Evolutionary conservation across 53 echinoderm and acorn worm species (phyloP).

Genomic region (Astropecten irregularis): DNA sequence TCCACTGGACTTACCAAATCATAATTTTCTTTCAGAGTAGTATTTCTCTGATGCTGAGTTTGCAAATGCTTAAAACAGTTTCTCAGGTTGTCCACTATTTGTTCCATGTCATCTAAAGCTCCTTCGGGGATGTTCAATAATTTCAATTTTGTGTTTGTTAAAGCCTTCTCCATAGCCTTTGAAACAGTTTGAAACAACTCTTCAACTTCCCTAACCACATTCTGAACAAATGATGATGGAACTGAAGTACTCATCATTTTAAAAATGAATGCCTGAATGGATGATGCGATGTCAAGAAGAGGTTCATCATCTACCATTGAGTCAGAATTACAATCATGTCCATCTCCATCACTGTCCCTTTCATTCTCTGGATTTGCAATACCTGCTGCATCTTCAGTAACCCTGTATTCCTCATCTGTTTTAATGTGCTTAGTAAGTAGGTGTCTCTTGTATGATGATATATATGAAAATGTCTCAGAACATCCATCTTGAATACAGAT

Average conservation of each 20-base stretch:
- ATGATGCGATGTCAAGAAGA: neutral
- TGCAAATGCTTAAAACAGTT: neutral
- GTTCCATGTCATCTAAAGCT: neutral
- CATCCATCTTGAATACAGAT: neutral
- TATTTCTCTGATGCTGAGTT: neutral
- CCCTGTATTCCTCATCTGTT: neutral
- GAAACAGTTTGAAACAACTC: slow-evolving; percentile 1
- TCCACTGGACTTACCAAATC: neutral
- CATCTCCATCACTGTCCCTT: neutral
- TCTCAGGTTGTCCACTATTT: neutral
- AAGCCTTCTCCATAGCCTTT: neutral
- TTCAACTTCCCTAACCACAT: slow-evolving; percentile 23
- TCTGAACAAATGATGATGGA: slow-evolving; percentile 15
- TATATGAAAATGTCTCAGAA: neutral
- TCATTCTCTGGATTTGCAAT: neutral
- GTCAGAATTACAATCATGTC: too few relatives aligned
- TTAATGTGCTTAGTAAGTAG: neutral
- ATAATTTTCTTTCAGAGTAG: too few relatives aligned
- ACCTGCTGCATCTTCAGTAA: neutral
- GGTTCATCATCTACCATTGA: neutral
- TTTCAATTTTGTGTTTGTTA: neutral
- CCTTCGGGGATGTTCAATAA: neutral
- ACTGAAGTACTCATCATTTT: neutral
- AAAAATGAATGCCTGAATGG: neutral
- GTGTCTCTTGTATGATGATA: neutral